Evolutionary conservation across 2,797 vertebrate species (phyloP).

Genomic region (Scarus forsteni): DNA sequence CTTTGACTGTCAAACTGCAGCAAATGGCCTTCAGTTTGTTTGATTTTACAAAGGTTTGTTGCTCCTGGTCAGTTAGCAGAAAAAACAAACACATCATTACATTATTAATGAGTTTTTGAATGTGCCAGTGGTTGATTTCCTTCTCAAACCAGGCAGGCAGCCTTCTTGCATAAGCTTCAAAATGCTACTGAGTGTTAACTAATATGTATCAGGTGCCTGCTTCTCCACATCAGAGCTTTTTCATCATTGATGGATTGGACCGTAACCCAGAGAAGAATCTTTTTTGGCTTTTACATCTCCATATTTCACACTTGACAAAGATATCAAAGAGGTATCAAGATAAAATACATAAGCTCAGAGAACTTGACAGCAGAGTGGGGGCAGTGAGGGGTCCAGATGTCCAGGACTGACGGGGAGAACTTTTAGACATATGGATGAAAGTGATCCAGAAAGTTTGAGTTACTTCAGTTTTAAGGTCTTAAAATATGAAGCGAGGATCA

Average conservation of each 20-base stretch:
- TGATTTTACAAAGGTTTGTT: slow-evolving; percentile 33
- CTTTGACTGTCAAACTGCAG: slow-evolving; percentile 23
- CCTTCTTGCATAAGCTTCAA: neutral
- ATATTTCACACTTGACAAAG: too few species aligned
- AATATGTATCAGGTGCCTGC: neutral
- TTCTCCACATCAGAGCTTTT: neutral
- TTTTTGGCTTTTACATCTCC: too few species aligned
- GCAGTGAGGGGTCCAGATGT: too few species aligned
- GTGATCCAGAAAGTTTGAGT: neutral
- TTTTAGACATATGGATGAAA: neutral
- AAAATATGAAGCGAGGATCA: neutral
- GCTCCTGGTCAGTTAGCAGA: neutral
- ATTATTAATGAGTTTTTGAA: too few species aligned
- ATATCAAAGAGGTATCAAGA: neutral
- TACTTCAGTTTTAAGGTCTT: neutral
- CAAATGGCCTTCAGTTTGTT: slow-evolving; percentile 36
- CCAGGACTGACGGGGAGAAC: neutral
- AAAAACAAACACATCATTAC: neutral
- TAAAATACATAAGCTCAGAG: neutral
- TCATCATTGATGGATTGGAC: too few species aligned
- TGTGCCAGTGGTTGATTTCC: too few species aligned
- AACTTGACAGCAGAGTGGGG: too few species aligned
- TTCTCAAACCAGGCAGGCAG: neutral
- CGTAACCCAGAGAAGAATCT: neutral
- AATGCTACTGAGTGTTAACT: neutral